Conservation (phyloP, 2,113 vertebrate genomes). For the Hystrix cristata region DNA sequence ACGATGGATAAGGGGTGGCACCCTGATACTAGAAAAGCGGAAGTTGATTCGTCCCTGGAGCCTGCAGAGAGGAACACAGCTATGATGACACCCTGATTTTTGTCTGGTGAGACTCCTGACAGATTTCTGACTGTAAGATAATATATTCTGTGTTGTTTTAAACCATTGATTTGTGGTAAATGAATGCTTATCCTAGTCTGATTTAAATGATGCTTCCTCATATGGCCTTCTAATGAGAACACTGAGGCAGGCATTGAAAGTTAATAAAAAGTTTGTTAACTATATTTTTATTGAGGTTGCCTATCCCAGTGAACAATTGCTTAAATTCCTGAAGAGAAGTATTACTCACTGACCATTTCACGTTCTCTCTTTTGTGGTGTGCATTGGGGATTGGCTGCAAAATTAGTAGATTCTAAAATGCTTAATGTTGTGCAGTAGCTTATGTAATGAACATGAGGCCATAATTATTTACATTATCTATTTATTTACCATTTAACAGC, state of each 20-base stretch:
- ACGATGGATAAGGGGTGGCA: not conserved
- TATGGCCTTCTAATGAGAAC: constrained; percentile 51
- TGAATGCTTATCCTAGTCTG: constrained; percentile 49
- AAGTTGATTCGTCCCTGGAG: not conserved
- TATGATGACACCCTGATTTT: not conserved
- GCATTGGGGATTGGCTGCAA: not conserved
- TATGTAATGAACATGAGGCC: constrained; percentile 15
- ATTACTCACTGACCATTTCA: not conserved
- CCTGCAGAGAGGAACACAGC: not conserved
- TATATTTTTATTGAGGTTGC: constrained; percentile 48
- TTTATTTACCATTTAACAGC: not conserved
- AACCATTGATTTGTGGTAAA: constrained; percentile 41
- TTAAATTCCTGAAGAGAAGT: constrained; percentile 14
- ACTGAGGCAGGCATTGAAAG: not conserved
- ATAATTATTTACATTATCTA: constrained; percentile 53
- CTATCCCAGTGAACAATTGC: not conserved
- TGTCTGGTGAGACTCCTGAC: not conserved
- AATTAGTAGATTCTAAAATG: not conserved
- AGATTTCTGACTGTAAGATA: not conserved
- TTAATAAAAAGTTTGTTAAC: constrained; percentile 44
- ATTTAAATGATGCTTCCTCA: constrained; percentile 9
- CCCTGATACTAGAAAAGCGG: not conserved
- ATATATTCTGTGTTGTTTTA: constrained; percentile 46
- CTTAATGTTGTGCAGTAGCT: constrained; percentile 8
- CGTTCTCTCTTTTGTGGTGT: constrained; percentile 19